phyloP scores from a whole-genome alignment of 2,888 invertebrate species.

The Rhaphigaster nebulosa region DNA sequence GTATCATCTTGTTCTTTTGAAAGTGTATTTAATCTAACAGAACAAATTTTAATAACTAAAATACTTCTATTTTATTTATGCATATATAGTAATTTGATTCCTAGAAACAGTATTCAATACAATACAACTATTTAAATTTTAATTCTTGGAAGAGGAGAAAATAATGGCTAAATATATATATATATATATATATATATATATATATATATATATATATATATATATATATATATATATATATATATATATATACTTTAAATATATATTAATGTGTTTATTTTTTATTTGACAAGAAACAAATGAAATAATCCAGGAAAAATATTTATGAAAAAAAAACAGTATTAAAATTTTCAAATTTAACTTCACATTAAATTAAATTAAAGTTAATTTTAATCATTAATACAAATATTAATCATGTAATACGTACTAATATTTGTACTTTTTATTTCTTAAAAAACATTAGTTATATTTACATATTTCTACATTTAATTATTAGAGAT shows the following conservation, averaged over 20 bases:
- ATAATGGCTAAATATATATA: background rate
- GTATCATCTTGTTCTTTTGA: too few species aligned
- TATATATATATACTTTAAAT: too few species aligned
- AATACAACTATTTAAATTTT: background rate
- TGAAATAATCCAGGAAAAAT: background rate
- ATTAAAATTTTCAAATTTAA: background rate
- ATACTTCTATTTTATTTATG: background rate
- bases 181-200: too few species aligned
- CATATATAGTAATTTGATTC: background rate
- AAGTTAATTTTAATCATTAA: background rate
- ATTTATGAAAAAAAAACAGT: background rate
- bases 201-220: too few species aligned
- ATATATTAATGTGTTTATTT: background rate
- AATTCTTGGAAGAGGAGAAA: background rate
- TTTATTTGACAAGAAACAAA: background rate
- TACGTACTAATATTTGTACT: conserved; percentile 21
- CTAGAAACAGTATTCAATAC: background rate
- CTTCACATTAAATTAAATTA: background rate
- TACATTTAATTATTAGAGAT: background rate
- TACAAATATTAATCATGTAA: background rate
- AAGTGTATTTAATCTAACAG: too few species aligned
- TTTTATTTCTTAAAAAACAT: background rate
- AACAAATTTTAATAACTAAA: background rate
- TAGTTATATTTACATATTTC: conserved; percentile 26
- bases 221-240: too few species aligned